Conservation (phyloP, 2,888 invertebrate genomes). For the Elegia similella region DNA sequence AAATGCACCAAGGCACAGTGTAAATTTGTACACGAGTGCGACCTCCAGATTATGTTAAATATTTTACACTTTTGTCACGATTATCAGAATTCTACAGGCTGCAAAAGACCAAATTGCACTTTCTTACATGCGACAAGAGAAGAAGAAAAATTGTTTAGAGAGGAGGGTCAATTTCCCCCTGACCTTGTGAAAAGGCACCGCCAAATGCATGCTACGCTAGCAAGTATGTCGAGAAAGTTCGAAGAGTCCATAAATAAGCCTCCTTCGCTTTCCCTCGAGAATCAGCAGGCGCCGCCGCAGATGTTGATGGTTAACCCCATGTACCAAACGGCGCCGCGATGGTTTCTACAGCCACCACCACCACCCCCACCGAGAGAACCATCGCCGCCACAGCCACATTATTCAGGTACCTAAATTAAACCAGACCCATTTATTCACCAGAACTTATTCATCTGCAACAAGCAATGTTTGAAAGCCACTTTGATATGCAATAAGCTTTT, state of each 20-base stretch:
- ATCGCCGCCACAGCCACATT: conserved; percentile 30
- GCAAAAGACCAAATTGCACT: conserved; percentile 54
- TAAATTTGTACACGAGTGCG: conserved; percentile 55
- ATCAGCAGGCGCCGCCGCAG: conserved; percentile 27
- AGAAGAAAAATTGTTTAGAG: conserved; percentile 54
- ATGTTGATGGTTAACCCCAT: conserved; percentile 31
- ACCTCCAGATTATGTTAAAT: conserved; percentile 57
- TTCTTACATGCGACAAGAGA: conserved; percentile 60
- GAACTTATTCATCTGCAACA: too few relatives aligned
- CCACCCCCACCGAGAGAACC: conserved; percentile 34
- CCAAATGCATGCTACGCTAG: conserved; percentile 35
- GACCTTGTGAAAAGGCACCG: conserved; percentile 55
- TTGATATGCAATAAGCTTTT: too few relatives aligned
- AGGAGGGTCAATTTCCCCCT: conserved; percentile 52
- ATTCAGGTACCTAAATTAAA: neutral
- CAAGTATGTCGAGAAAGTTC: conserved; percentile 18
- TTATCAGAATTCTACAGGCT: conserved; percentile 61
- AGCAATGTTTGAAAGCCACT: too few relatives aligned
- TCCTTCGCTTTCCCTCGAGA: conserved; percentile 42
- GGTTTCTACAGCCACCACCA: conserved; percentile 28
- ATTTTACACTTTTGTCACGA: conserved; percentile 67
- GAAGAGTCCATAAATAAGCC: conserved; percentile 23
- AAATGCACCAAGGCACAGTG: conserved; percentile 57
- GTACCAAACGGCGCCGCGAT: conserved; percentile 16
- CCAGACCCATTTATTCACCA: too few relatives aligned